Evolutionary conservation across 2,113 vertebrate species (phyloP).

Genomic region (Heterochromis multidens): DNA sequence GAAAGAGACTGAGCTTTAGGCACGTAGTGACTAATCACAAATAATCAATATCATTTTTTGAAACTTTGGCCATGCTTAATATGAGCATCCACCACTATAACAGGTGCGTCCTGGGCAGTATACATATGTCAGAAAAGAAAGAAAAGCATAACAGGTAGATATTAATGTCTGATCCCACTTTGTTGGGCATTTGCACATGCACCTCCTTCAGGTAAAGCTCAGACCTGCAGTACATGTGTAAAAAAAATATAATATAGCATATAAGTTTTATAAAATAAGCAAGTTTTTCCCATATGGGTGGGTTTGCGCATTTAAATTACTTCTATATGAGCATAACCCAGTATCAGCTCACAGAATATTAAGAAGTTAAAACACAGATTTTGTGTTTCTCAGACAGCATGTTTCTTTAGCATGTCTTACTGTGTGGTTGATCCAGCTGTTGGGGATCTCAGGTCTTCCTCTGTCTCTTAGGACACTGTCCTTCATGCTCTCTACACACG

Average conservation of each 20-base stretch:
- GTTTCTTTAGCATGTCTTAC: constrained; percentile 66
- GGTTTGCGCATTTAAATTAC: background rate
- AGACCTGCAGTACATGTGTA: too few relatives aligned
- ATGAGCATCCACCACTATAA: background rate
- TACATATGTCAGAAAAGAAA: too few relatives aligned
- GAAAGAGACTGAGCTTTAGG: background rate
- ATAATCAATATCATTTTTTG: background rate
- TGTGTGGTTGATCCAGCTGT: constrained; percentile 89
- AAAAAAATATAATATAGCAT: too few relatives aligned
- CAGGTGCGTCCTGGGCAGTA: background rate
- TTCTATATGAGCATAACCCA: background rate
- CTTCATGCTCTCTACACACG: constrained; percentile 99
- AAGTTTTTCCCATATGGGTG: background rate
- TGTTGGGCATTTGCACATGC: too few relatives aligned
- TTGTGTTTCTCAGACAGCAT: background rate
- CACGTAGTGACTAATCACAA: background rate
- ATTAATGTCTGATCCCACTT: too few relatives aligned
- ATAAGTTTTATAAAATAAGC: background rate
- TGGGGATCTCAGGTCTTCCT: constrained; percentile 89
- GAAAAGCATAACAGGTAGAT: too few relatives aligned
- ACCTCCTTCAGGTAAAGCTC: too few relatives aligned
- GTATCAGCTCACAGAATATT: background rate
- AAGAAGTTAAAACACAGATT: background rate
- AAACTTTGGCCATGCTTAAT: background rate
- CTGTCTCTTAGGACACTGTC: constrained; percentile 92